These are phyloP conservation scores for Pachyuromys duprasi DNA, from an alignment of 2,797 vertebrate species.

Conservation along the genomic window DNA sequence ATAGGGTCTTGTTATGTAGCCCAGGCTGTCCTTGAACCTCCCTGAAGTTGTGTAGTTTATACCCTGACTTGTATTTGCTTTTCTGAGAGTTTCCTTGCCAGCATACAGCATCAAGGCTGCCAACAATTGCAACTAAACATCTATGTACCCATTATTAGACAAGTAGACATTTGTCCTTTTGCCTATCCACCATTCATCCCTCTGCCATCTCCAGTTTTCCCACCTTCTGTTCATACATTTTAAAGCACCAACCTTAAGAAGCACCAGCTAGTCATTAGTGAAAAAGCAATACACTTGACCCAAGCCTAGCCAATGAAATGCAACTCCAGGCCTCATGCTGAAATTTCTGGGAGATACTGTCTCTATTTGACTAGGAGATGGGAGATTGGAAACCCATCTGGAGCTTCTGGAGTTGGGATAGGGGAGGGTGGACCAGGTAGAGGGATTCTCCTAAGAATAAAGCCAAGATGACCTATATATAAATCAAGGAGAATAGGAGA, in stretches of 20 bases:
- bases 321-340: not conserved
- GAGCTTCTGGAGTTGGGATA: not conserved
- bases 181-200: not conserved
- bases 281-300: not conserved
- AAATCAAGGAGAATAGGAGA: not conserved
- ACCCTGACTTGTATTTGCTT: not conserved
- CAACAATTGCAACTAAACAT: constrained; percentile 15
- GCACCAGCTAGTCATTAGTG: not conserved
- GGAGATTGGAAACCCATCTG: not conserved
- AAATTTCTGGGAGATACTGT: not conserved
- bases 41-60: not conserved
- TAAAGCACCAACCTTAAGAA: not conserved
- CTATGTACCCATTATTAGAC: not conserved
- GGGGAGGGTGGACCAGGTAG: not conserved
- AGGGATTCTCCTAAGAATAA: constrained; percentile 1
- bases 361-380: constrained; percentile 2
- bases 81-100: not conserved
- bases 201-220: not conserved
- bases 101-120: not conserved
- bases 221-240: not conserved
- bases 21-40: not conserved
- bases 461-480: not conserved
- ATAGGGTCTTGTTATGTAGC: not conserved
- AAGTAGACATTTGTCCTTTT: not conserved
- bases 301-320: not conserved